phyloP scores from a whole-genome alignment of 2,888 invertebrate species.

The Argyresthia goedartella region DNA sequence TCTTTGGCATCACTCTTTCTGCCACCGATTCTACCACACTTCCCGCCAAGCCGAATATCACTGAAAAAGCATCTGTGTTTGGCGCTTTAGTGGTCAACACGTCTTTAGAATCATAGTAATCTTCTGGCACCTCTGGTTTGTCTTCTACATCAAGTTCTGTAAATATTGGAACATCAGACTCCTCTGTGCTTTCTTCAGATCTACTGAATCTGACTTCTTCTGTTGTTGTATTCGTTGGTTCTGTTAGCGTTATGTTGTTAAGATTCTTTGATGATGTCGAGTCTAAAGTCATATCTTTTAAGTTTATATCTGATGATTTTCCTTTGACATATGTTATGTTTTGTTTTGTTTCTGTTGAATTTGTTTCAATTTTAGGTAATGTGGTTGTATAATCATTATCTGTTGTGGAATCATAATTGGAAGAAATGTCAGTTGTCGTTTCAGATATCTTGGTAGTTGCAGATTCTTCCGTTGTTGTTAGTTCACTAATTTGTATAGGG shows the following conservation, averaged over 20 bases:
- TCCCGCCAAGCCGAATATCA: conserved; percentile 57
- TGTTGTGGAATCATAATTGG: conserved; percentile 14
- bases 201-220: background rate
- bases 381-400: conserved; percentile 2
- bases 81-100: conserved; percentile 50
- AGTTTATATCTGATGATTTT: background rate
- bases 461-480: conserved; percentile 6
- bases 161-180: conserved; percentile 41
- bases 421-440: conserved; percentile 1
- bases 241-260: conserved; percentile 1
- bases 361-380: background rate
- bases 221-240: too few species aligned
- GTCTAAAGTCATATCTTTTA: background rate
- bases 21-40: conserved; percentile 59
- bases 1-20: conserved; percentile 56
- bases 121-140: conserved; percentile 44
- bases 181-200: conserved; percentile 18
- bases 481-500: conserved; percentile 25
- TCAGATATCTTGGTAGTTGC: background rate
- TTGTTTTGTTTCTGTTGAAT: conserved; percentile 7
- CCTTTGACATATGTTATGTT: background rate
- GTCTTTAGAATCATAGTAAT: conserved; percentile 59
- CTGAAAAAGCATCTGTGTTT: conserved; percentile 51
- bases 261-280: background rate
- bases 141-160: conserved; percentile 48